Evolutionary conservation across 2,113 vertebrate genomes (phyloP), one percentile per base, ranked within the genome.

Genomic region (Neotoma lepida): DNA sequence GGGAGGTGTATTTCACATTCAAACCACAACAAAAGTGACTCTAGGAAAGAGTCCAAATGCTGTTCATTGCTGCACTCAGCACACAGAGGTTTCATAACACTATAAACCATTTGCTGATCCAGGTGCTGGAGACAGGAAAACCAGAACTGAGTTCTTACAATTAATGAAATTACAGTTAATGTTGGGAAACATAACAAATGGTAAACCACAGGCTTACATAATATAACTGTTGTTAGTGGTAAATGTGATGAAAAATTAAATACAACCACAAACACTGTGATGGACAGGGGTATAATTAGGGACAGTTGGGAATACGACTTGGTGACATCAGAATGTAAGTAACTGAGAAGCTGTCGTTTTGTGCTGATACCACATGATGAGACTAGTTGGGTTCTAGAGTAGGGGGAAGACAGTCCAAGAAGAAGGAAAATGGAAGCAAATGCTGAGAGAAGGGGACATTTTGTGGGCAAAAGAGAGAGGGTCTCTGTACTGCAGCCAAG

Each of bases 211-310:
- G 46, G 33, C 28, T 49, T 49, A 68, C 68, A 22, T 54, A 71
- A 70, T 14, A 35, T 63, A 70, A 92, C 39, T 90, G 33, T n/a
- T 66, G 58, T 18, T 30, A 58, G 49, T 33, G 44, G 56, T 9
- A 82, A 93, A 89, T 78, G 39, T 74, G 61, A 61, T 51, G n/a
- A 33, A 82, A 70, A 81, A n/a, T 44, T 20, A 10, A 90, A 90
- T 49, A 33, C n/a, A 89, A 49, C n/a, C 68, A 46, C 68, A 46
- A 6, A 64, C 9, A 33, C 63, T 46, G 0, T 51, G 41, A n/a
- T 33, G 54, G 68, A 20, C 30, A 61, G 46, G 4, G 10, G 2
- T 10, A n/a, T 20, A 10, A 51, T 77, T 28, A 70, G 49, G 28
- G 26, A 70, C 9, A 39, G 28, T 26, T 5, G 30, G 39, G 56